Evolutionary conservation across 2,888 invertebrate genomes (phyloP).

Genomic region (Luffia ferchaultella): DNA sequence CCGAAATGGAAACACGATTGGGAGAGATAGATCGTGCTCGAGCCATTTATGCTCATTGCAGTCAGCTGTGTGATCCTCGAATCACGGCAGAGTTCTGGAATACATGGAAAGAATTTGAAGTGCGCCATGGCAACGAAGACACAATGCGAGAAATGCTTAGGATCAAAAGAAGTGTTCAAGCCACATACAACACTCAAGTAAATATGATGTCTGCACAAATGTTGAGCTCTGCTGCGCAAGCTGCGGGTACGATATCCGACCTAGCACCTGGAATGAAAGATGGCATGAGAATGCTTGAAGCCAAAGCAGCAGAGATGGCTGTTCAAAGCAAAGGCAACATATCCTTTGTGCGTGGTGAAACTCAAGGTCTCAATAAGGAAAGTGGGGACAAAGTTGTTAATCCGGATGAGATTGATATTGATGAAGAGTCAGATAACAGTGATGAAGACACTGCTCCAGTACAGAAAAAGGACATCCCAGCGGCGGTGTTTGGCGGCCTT

Average conservation of each 20-base stretch:
- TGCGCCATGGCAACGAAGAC: conserved; percentile 98
- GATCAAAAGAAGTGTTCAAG: conserved; percentile 97
- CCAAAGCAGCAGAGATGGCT: conserved; percentile 79
- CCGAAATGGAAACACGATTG: conserved; percentile 97
- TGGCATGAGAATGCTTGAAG: conserved; percentile 89
- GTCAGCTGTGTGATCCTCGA: conserved; percentile 98
- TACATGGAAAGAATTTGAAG: conserved; percentile 99
- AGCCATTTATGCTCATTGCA: conserved; percentile 97
- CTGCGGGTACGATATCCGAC: conserved; percentile 74
- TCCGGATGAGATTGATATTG: conserved; percentile 90
- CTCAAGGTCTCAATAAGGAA: conserved; percentile 74
- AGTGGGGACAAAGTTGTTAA: conserved; percentile 74
- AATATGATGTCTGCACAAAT: conserved; percentile 99
- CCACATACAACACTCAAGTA: conserved; percentile 97
- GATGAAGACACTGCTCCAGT: conserved; percentile 71
- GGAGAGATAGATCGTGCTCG: conserved; percentile 98
- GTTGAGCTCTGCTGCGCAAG: conserved; percentile 78
- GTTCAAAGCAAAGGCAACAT: conserved; percentile 69
- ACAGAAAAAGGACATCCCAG: conserved; percentile 86
- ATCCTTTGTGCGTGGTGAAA: conserved; percentile 88
- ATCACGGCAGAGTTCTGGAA: conserved; percentile 97
- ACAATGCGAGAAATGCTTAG: conserved; percentile 99
- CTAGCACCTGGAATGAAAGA: conserved; percentile 80
- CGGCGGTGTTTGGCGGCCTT: conserved; percentile 91
- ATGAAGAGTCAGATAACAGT: conserved; percentile 74